phyloP scores from a whole-genome alignment of 2,888 invertebrate species.

The Volucella inflata region DNA sequence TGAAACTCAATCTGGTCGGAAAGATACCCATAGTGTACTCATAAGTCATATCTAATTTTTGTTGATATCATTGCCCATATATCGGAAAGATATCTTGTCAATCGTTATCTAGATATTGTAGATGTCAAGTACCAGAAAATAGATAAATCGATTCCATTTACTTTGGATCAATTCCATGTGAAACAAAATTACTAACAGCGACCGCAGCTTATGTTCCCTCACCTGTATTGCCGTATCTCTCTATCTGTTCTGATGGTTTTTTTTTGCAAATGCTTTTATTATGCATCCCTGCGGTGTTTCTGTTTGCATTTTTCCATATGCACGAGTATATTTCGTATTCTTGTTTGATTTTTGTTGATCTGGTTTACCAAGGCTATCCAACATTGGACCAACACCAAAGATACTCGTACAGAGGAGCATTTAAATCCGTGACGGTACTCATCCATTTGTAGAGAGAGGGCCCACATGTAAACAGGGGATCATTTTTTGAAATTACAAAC shows the following conservation, averaged over 20 bases:
- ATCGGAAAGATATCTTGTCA: no score
- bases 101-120: no score
- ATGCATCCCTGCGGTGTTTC: slow-evolving; percentile 19
- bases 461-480: slow-evolving; percentile 28
- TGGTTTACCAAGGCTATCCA: slow-evolving; percentile 40
- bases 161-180: no score
- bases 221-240: not conserved
- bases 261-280: not conserved
- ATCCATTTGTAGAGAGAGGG: not conserved
- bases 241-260: not conserved
- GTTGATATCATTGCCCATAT: no score
- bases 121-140: no score
- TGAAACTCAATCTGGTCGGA: no score
- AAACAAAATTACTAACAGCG: no score
- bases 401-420: slow-evolving; percentile 20
- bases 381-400: slow-evolving; percentile 6
- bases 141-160: no score
- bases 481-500: slow-evolving; percentile 56
- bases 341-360: slow-evolving; percentile 71
- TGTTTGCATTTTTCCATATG: slow-evolving; percentile 36
- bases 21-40: no score
- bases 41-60: no score
- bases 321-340: slow-evolving; percentile 51
- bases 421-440: not conserved
- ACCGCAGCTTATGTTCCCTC: no score